phyloP scores from a whole-genome alignment of 2,113 vertebrate species.

The Pangasianodon gigas region DNA sequence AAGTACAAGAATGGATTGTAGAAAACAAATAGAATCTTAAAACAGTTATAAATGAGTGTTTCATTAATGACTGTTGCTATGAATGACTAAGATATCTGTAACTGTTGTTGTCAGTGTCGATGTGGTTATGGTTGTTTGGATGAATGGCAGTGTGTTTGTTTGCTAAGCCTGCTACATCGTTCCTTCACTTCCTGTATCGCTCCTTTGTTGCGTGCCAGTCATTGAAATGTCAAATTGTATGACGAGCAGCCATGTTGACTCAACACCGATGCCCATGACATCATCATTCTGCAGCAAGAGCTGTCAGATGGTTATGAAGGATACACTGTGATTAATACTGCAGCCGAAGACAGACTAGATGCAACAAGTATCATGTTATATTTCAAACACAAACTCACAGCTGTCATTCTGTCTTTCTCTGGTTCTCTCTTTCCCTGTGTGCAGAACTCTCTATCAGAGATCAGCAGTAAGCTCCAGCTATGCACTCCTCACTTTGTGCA shows the following conservation, averaged over 20 bases:
- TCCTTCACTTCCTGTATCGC: conserved; percentile 9
- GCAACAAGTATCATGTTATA: neutral
- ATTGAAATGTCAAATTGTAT: conserved; percentile 32
- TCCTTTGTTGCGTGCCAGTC: neutral
- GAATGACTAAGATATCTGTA: neutral
- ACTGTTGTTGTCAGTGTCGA: neutral
- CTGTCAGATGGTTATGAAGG: conserved; percentile 41
- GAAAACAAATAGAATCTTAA: conserved; percentile 1
- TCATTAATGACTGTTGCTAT: neutral
- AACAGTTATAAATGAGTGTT: conserved; percentile 3
- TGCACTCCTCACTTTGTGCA: conserved; percentile 84
- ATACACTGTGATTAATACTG: conserved; percentile 31
- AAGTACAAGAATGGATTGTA: neutral
- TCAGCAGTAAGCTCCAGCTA: conserved; percentile 83
- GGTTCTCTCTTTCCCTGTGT: neutral
- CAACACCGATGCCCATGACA: conserved; percentile 13
- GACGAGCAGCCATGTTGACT: conserved; percentile 19
- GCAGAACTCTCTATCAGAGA: conserved; percentile 85
- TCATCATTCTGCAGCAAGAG: conserved; percentile 28
- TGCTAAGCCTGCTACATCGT: neutral
- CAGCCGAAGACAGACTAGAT: conserved; percentile 18
- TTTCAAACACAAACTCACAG: conserved; percentile 7
- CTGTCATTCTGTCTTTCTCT: neutral
- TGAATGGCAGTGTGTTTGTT: conserved; percentile 10
- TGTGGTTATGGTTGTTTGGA: conserved; percentile 25